A percentile compares a stretch with the other conserved stretches of the same genome.
Evolutionary conservation across 2,888 invertebrate genomes (phyloP).

Genomic region (Pardosa pseudoannulata): DNA sequence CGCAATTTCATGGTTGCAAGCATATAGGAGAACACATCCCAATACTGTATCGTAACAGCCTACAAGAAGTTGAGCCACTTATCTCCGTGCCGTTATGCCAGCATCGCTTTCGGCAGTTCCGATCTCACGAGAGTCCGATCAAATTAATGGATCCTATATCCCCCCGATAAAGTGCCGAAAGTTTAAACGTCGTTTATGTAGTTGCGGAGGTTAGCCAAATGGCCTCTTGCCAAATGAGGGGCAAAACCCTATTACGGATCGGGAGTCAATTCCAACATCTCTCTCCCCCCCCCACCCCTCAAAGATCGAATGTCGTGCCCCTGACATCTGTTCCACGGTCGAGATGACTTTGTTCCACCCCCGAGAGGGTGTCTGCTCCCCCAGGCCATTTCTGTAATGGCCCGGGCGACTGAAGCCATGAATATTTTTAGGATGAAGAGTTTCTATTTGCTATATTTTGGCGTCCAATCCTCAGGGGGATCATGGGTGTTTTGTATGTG

Average conservation of each 20-base stretch:
- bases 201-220: background rate
- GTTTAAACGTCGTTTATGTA: slow-evolving; percentile 36
- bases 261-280: slow-evolving; percentile 39
- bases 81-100: too few species aligned
- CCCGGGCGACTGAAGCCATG: slow-evolving; percentile 3
- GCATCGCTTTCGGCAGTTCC: too few species aligned
- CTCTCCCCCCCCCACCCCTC: background rate
- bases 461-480: background rate
- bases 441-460: background rate
- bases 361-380: slow-evolving; percentile 28
- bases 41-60: too few species aligned
- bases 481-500: background rate
- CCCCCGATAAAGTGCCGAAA: slow-evolving; percentile 13
- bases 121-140: background rate
- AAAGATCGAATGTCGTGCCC: slow-evolving; percentile 23
- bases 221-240: slow-evolving; percentile 29
- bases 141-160: background rate
- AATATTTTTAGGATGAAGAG: slow-evolving; percentile 1
- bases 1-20: too few species aligned
- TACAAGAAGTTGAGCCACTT: too few species aligned
- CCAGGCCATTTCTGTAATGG: slow-evolving; percentile 53
- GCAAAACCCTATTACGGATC: slow-evolving; percentile 35
- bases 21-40: too few species aligned
- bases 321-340: slow-evolving; percentile 56
- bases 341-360: slow-evolving; percentile 32